Evolutionary conservation across 2,888 invertebrate genomes (phyloP).

Genomic region (Pristionchus maxplancki): DNA sequence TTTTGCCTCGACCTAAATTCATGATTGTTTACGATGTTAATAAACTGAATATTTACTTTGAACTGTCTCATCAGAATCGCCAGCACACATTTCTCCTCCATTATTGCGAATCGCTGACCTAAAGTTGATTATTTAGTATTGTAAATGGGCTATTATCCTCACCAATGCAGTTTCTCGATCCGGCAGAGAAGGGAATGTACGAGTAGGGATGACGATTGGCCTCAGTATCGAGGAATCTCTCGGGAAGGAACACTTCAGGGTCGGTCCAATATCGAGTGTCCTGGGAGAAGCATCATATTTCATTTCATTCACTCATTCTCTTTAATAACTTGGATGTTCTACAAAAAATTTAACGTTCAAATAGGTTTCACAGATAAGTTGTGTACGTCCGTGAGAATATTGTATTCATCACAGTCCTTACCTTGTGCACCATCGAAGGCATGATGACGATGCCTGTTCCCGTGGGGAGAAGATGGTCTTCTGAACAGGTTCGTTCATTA

Average conservation of each 20-base stretch:
- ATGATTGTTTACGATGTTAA: conserved; percentile 54
- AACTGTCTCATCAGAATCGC: conserved; percentile 70
- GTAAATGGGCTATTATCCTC: neutral
- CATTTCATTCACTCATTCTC: too few relatives aligned
- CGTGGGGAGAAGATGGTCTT: conserved; percentile 74
- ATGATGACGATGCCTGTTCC: conserved; percentile 77
- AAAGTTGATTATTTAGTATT: neutral
- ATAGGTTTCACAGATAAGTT: neutral
- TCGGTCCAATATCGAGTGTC: conserved; percentile 50
- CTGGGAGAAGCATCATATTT: neutral
- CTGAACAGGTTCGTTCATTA: too few relatives aligned
- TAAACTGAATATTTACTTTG: conserved; percentile 57
- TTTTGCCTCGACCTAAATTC: conserved; percentile 63
- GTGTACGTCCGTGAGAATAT: neutral
- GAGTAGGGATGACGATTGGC: conserved; percentile 78
- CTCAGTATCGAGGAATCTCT: conserved; percentile 79
- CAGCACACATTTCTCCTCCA: conserved; percentile 76
- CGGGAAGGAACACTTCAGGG: conserved; percentile 78
- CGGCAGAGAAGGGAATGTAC: conserved; percentile 81
- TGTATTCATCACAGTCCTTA: neutral
- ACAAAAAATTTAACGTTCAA: too few relatives aligned
- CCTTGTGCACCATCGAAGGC: conserved; percentile 78
- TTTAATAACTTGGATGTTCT: neutral
- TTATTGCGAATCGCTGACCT: conserved; percentile 76
- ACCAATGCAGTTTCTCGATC: conserved; percentile 80